Conservation (phyloP, 2,888 invertebrate genomes). For the Chaetoderma sp. region DNA sequence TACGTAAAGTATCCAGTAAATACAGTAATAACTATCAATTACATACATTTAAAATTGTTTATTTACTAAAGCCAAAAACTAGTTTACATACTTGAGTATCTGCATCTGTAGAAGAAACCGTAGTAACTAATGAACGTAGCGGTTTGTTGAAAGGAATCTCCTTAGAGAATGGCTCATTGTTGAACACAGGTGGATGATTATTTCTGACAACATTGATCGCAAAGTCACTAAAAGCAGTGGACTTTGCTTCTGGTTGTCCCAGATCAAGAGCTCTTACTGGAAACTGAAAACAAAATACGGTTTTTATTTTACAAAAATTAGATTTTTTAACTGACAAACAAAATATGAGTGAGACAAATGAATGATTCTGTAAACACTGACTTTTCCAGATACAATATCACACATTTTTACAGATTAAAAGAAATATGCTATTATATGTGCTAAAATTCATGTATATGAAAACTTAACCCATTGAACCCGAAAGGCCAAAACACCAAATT, state of each 20-base stretch:
- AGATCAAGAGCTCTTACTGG: constrained; percentile 14
- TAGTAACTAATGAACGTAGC: constrained; percentile 35
- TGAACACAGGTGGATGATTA: constrained; percentile 50
- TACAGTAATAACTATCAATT: too few relatives aligned
- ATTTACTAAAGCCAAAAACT: too few relatives aligned
- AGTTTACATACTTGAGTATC: constrained; percentile 35
- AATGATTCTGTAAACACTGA: too few relatives aligned
- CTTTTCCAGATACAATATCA: not conserved
- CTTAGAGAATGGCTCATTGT: constrained; percentile 40
- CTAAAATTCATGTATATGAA: too few relatives aligned
- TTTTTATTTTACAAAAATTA: too few relatives aligned
- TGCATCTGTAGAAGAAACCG: constrained; percentile 44
- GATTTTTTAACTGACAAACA: not conserved
- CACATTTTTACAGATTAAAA: not conserved
- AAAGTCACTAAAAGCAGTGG: constrained; percentile 21
- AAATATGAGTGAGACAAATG: not conserved
- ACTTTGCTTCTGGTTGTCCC: constrained; percentile 6
- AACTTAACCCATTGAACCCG: too few relatives aligned
- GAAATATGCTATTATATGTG: not conserved
- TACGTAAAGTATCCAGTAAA: not conserved
- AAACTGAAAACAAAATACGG: constrained; percentile 17
- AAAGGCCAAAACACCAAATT: too few relatives aligned
- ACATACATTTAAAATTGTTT: too few relatives aligned
- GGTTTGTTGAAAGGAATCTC: constrained; percentile 38
- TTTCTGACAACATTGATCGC: constrained; percentile 48